Evolutionary conservation across 2,888 invertebrate species (phyloP).

Genomic region (Galerucella pusilla): DNA sequence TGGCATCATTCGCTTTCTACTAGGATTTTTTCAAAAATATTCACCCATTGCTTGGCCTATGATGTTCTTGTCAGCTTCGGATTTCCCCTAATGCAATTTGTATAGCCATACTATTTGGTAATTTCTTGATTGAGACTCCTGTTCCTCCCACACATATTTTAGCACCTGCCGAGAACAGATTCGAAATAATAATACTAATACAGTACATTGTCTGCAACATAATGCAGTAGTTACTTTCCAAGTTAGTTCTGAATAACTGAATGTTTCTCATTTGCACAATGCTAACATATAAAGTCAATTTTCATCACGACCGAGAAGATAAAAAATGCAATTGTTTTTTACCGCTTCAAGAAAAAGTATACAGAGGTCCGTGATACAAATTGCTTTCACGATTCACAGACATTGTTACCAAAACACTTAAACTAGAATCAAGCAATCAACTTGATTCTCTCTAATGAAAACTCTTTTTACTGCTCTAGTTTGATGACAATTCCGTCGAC

Average conservation of each 20-base stretch:
- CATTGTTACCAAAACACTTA: slow-evolving; percentile 24
- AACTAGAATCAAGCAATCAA: slow-evolving; percentile 16
- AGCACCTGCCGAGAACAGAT: too few relatives aligned
- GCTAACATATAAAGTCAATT: neutral
- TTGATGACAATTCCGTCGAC: slow-evolving; percentile 24
- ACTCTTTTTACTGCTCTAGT: slow-evolving; percentile 28
- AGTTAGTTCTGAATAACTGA: neutral
- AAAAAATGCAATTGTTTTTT: slow-evolving; percentile 12
- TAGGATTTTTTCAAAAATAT: too few relatives aligned
- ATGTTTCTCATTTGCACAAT: neutral
- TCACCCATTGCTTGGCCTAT: too few relatives aligned
- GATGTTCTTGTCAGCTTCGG: too few relatives aligned
- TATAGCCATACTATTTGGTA: too few relatives aligned
- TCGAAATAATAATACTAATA: too few relatives aligned
- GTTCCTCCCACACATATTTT: too few relatives aligned
- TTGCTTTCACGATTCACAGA: slow-evolving; percentile 20
- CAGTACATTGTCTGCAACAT: neutral
- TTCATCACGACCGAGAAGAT: neutral
- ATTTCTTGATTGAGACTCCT: too few relatives aligned
- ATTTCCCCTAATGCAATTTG: too few relatives aligned
- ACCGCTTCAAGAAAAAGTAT: neutral
- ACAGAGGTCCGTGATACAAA: slow-evolving; percentile 13
- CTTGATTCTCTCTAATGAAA: slow-evolving; percentile 21
- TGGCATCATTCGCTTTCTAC: too few relatives aligned
- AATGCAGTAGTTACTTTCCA: neutral